Evolutionary conservation across 2,797 vertebrate species (phyloP).

Genomic region (Eulemur albifrons): DNA sequence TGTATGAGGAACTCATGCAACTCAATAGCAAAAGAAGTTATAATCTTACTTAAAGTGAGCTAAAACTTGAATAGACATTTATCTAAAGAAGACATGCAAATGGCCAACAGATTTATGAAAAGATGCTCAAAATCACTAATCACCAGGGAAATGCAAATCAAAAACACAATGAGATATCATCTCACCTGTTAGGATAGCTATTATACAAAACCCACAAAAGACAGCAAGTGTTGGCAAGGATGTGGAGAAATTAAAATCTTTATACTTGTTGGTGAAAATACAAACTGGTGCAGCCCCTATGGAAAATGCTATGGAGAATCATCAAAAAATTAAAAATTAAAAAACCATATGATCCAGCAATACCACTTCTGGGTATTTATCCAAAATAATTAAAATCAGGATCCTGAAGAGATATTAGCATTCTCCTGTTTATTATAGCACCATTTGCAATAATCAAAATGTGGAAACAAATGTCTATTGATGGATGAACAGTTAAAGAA

Average conservation of each 20-base stretch:
- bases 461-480: neutral
- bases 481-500: neutral
- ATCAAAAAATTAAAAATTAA: neutral
- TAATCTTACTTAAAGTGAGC: neutral
- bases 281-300: too few relatives aligned
- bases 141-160: neutral
- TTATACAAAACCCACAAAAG: neutral
- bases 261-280: neutral
- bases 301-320: neutral
- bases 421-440: neutral
- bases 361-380: neutral
- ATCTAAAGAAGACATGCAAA: neutral
- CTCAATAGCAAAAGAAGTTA: neutral
- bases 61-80: neutral
- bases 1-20: neutral
- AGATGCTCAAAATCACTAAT: neutral
- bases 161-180: neutral
- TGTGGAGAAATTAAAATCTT: neutral
- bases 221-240: neutral
- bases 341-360: too few relatives aligned
- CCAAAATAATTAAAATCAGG: neutral
- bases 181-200: neutral
- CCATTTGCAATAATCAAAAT: neutral
- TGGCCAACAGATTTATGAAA: neutral
- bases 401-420: neutral